Base-by-base conservation (phyloP, 2,113 vertebrate species). In the Serinus canaria region DNA sequence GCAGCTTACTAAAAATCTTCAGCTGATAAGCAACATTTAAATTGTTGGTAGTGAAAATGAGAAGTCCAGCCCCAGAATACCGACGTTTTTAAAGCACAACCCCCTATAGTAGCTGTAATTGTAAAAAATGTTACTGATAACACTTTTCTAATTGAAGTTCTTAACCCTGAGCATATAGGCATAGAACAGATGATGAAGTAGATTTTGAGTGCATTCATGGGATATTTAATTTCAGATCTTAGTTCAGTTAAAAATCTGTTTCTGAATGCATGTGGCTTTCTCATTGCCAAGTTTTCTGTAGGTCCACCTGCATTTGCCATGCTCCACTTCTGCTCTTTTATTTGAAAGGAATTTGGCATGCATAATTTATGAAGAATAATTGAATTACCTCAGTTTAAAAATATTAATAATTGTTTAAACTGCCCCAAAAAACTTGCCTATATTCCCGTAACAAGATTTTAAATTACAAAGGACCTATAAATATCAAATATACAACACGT, bases 371-470 rank as follows among this genome's bases (percentile, higher is more conserved):
- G 37, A 77, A 83, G 76, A 95, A 67, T 55, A 67, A 83, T 30
- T 72, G 56, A 77, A 23, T 31, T 35, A 11, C 46, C 33, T 87
- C 27, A 18, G 28, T 68, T 62, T 73, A 58, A 82, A 89, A 82
- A 64, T 70, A 85, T 25, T 22, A 91, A 60, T 92, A 68, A 82
- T 82, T 82, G 44, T 83, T 96, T 90, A 46, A 93, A 64, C n/a
- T 86, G 60, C 27, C 31, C 33, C 12, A 39, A 77, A 91, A 58
- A 64, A 10, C 33, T 67, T 68, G 20, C 25, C 35, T 43, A 1
- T 91, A 47, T 92, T 10, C 31, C 44, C 25, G 89, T 74, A 77
- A 31, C 35, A 52, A 59, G 55, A 37, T 68, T 6, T 31, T 82
- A 69, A 88, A 83, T 90, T 88, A n/a, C 74, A 73, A 59, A 86